Evolutionary conservation across 2,888 invertebrate genomes (phyloP).

Genomic region (Pristionchus fissidentatus): DNA sequence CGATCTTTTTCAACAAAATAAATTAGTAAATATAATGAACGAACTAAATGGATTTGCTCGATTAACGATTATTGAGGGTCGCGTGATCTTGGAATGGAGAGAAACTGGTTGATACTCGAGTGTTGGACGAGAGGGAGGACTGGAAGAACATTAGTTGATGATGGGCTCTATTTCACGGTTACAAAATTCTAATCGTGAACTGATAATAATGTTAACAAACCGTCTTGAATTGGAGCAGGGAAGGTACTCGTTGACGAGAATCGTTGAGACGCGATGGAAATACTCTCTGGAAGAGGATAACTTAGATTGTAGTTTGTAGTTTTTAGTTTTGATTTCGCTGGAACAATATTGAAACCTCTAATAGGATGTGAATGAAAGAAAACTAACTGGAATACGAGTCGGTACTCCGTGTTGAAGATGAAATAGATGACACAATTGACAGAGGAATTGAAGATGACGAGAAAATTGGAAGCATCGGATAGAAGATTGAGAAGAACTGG

Average conservation of each 20-base stretch:
- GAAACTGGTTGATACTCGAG: conserved; percentile 44
- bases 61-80: conserved; percentile 22
- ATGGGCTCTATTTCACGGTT: no score
- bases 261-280: not conserved
- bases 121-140: conserved; percentile 29
- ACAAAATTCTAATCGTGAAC: no score
- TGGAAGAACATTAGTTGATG: not conserved
- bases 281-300: not conserved
- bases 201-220: no score
- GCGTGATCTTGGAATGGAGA: not conserved
- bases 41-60: conserved; percentile 24
- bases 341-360: no score
- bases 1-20: no score
- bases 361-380: no score
- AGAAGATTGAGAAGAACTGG: conserved; percentile 72
- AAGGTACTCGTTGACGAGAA: conserved; percentile 41
- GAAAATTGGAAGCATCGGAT: conserved; percentile 74
- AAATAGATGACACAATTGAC: conserved; percentile 75
- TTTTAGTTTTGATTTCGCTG: not conserved
- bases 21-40: no score
- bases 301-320: no score
- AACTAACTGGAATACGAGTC: conserved; percentile 67
- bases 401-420: conserved; percentile 72
- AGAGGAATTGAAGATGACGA: conserved; percentile 75
- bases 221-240: conserved; percentile 6